Evolutionary conservation across 1,140 invertebrate species (phyloP).

Genomic region (Contarinia nasturtii): DNA sequence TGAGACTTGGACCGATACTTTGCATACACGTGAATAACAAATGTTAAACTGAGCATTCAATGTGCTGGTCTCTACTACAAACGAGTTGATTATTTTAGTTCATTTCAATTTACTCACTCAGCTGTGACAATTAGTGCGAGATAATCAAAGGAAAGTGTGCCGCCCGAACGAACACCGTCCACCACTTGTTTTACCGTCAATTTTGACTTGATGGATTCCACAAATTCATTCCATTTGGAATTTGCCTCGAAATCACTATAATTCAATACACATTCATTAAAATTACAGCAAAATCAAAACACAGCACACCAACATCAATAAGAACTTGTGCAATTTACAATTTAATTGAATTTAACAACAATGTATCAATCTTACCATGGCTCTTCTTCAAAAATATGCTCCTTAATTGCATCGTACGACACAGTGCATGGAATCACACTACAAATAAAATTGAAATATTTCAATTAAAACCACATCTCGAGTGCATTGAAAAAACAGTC

Average conservation of each 20-base stretch:
- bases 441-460: conserved; percentile 9
- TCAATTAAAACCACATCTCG: too few relatives aligned
- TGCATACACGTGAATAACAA: too few relatives aligned
- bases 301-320: too few relatives aligned
- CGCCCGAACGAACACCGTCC: conserved; percentile 52
- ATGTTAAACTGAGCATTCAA: too few relatives aligned
- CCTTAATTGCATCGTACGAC: conserved; percentile 27
- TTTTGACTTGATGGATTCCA: conserved; percentile 53
- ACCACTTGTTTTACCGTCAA: conserved; percentile 73
- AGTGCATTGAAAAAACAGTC: too few relatives aligned
- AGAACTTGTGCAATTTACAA: too few relatives aligned
- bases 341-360: too few relatives aligned
- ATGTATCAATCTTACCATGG: conserved; percentile 12
- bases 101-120: conserved; percentile 46
- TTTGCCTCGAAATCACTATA: conserved; percentile 20
- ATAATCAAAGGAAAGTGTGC: conserved; percentile 69
- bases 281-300: too few relatives aligned
- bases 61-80: too few relatives aligned
- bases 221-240: conserved; percentile 44
- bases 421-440: conserved; percentile 38
- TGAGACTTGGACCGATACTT: too few relatives aligned
- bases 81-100: too few relatives aligned
- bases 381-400: conserved; percentile 25
- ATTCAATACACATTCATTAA: too few relatives aligned
- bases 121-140: conserved; percentile 57